Evolutionary conservation across 2,113 vertebrate genomes (phyloP), one percentile per base, ranked within the genome.

Genomic region (Peromyscus maniculatus): DNA sequence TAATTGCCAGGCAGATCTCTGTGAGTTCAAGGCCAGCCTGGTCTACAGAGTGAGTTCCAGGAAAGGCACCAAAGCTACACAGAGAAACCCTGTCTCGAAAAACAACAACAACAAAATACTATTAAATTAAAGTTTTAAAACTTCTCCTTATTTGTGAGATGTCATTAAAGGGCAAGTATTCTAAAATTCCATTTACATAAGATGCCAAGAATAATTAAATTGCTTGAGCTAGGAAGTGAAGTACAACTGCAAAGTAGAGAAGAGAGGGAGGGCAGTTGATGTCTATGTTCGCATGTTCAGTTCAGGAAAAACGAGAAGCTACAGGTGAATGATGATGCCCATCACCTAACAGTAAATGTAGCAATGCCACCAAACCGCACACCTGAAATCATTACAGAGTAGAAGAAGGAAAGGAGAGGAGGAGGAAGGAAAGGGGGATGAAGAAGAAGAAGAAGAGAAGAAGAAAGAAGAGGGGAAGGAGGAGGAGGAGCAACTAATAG

Each of bases 141-240:
- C 6, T 64, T 88, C 7, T 72, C 22, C 22, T 36, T 67, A 72
- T 46, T 88, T 79, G 17, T 93, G 77, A 97, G 94, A 91, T 86
- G 74, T 92, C 74, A 86, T 62, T 87, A 90, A 79, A 95, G 69
- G 22, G 89, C n/a, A 94, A 95, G 92, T 49, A 82, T 19, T 69
- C 9, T 89, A 80, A 49, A 8, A 71, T 78, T 72, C 46, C 19
- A 90, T 36, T 55, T 91, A 52, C 3, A 43, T 67, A 5, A 89
- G 13, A 13, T 89, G 31, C 19, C 17, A 59, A 49, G 26, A 93
- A 31, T 52, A 78, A 57, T 93, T 17, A 46, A 16, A 74, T 84
- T 79, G 64, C 57, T 67, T 43, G 10, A 91, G 57, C 83, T 39
- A 69, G 39, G 49, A 95, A 59, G 39, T 39, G 66, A 28, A 62